Conservation (phyloP, 2,888 invertebrate species). For the Drosophila pegasa region DNA sequence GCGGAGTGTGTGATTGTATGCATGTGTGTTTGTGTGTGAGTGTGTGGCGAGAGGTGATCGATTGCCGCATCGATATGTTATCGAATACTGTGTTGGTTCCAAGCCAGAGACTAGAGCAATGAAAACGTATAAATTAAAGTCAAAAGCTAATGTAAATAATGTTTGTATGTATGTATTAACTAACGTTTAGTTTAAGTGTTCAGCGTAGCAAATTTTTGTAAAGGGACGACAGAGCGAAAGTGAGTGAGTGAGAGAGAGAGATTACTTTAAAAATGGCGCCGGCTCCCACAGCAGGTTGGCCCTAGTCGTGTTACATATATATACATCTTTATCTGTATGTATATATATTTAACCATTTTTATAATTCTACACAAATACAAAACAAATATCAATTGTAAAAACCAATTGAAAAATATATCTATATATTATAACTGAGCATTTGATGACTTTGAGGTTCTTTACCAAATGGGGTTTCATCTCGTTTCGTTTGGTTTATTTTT, state of each 20-base stretch:
- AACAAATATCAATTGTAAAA: conserved; percentile 45
- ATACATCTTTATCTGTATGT: conserved; percentile 6
- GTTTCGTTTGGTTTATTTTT: conserved; percentile 2
- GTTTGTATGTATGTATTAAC: conserved; percentile 53
- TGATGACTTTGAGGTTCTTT: conserved; percentile 31
- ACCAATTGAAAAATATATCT: conserved; percentile 43
- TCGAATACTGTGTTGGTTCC: conserved; percentile 40
- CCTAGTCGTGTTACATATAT: conserved; percentile 46
- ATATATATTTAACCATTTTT: conserved; percentile 47
- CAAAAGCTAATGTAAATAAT: conserved; percentile 50
- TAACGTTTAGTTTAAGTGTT: conserved; percentile 47
- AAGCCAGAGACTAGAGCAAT: conserved; percentile 44
- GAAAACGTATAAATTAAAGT: conserved; percentile 26
- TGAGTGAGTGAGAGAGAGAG: conserved; percentile 26
- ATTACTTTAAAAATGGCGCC: conserved; percentile 39
- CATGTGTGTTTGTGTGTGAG: conserved; percentile 17
- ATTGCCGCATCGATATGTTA: conserved; percentile 28
- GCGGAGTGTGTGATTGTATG: conserved; percentile 14
- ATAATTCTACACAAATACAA: conserved; percentile 48
- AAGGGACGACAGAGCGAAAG: conserved; percentile 27
- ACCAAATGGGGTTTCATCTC: conserved; percentile 20
- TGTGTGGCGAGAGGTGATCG: conserved; percentile 26
- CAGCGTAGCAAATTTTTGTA: conserved; percentile 53
- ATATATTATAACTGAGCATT: conserved; percentile 33
- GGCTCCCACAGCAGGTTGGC: conserved; percentile 16